phyloP scores from a whole-genome alignment of 2,888 invertebrate genomes.

The Charanyca ferruginea region DNA sequence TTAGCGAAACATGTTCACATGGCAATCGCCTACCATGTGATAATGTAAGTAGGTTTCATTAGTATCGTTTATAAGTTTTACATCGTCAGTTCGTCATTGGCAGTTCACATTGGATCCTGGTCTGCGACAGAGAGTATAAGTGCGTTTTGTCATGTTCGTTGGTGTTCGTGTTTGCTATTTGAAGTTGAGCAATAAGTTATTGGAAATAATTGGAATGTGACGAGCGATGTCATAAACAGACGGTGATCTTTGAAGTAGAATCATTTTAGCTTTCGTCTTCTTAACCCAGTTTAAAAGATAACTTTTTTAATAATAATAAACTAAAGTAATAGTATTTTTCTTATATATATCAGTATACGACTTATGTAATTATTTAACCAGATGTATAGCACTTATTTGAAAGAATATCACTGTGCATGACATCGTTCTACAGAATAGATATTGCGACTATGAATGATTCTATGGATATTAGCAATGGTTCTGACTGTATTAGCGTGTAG shows the following conservation, averaged over 20 bases:
- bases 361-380: conserved; percentile 1
- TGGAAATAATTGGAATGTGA: conserved; percentile 42
- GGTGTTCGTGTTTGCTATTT: conserved; percentile 49
- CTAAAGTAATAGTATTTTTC: conserved; percentile 34
- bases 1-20: conserved; percentile 57
- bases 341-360: conserved; percentile 33
- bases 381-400: neutral
- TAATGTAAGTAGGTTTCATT: conserved; percentile 65
- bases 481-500: conserved; percentile 67
- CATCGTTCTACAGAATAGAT: conserved; percentile 44
- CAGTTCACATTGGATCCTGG: conserved; percentile 62
- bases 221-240: conserved; percentile 46
- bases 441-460: conserved; percentile 55
- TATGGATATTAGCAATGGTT: conserved; percentile 63
- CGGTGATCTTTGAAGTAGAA: conserved; percentile 7
- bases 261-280: conserved; percentile 18
- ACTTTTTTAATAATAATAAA: neutral
- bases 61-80: conserved; percentile 65
- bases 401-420: conserved; percentile 21
- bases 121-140: conserved; percentile 22
- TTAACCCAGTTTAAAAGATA: conserved; percentile 18
- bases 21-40: conserved; percentile 59
- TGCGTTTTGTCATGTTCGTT: conserved; percentile 28
- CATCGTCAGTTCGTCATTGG: conserved; percentile 71
- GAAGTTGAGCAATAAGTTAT: conserved; percentile 28